Evolutionary conservation across 2,113 vertebrate genomes (phyloP).

Genomic region (Pholis gunnellus): DNA sequence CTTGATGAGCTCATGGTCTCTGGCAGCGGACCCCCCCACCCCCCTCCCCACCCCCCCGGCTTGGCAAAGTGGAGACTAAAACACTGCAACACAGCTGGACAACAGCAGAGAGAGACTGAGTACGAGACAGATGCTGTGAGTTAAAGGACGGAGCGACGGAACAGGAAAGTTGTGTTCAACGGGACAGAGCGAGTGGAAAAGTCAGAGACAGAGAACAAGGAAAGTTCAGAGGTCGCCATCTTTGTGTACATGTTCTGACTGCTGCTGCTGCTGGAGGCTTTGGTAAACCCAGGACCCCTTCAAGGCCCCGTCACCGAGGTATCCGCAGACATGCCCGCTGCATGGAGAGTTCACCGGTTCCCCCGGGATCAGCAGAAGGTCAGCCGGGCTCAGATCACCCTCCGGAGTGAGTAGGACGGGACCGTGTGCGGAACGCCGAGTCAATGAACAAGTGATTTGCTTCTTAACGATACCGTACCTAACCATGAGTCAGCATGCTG

Average conservation of each 20-base stretch:
- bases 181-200: neutral
- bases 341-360: conserved; percentile 53
- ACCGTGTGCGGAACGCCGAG: too few species aligned
- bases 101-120: neutral
- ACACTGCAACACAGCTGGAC: conserved; percentile 17
- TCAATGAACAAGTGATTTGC: too few species aligned
- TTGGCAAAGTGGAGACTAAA: conserved; percentile 23
- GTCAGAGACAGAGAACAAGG: neutral
- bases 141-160: neutral
- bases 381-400: conserved; percentile 77
- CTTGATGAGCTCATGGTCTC: conserved; percentile 55
- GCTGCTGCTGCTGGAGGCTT: neutral
- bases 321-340: conserved; percentile 69
- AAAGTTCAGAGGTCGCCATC: neutral
- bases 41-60: too few species aligned
- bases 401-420: conserved; percentile 78
- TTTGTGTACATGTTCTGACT: conserved; percentile 1
- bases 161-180: neutral
- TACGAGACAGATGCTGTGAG: neutral
- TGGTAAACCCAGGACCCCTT: too few species aligned
- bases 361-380: conserved; percentile 69
- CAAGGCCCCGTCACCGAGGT: conserved; percentile 20
- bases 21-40: conserved; percentile 14
- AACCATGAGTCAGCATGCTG: too few species aligned
- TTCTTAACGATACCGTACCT: too few species aligned